These are phyloP conservation scores for Scolopax rusticola DNA, from an alignment of 2,797 vertebrate species.

Conservation along the genomic window DNA sequence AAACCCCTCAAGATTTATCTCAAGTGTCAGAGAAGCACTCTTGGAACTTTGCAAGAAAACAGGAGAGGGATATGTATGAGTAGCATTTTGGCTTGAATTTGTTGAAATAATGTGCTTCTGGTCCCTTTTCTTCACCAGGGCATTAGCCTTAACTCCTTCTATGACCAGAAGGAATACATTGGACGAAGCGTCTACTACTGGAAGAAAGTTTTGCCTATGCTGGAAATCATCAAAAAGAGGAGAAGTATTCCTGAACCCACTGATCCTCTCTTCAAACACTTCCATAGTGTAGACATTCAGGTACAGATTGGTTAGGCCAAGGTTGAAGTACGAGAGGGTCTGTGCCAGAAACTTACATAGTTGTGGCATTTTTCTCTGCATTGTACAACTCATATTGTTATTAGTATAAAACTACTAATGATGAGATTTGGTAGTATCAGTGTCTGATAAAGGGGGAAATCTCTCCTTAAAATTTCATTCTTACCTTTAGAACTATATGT, in stretches of 20 bases:
- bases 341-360: fast-evolving
- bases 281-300: constrained; percentile 91
- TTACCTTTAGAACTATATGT: not conserved
- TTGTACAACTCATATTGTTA: not conserved
- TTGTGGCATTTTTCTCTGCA: not conserved
- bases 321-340: not conserved
- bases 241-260: constrained; percentile 92
- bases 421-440: not conserved
- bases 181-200: constrained; percentile 95
- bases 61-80: not conserved
- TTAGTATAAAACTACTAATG: not conserved
- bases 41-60: not conserved
- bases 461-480: not conserved
- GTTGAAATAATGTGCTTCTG: not conserved
- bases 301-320: constrained; percentile 71
- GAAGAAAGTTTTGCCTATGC: constrained; percentile 88
- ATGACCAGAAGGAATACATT: constrained; percentile 95
- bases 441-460: not conserved
- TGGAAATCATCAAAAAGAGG: constrained; percentile 89
- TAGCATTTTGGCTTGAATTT: not conserved
- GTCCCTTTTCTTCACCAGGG: constrained; percentile 78
- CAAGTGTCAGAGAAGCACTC: not conserved
- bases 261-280: constrained; percentile 94
- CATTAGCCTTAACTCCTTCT: constrained; percentile 89
- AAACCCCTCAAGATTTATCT: fast-evolving